Evolutionary conservation across 2,888 invertebrate species (phyloP), one percentile per base, ranked within the genome.

Genomic region (Pinctada fucata): DNA sequence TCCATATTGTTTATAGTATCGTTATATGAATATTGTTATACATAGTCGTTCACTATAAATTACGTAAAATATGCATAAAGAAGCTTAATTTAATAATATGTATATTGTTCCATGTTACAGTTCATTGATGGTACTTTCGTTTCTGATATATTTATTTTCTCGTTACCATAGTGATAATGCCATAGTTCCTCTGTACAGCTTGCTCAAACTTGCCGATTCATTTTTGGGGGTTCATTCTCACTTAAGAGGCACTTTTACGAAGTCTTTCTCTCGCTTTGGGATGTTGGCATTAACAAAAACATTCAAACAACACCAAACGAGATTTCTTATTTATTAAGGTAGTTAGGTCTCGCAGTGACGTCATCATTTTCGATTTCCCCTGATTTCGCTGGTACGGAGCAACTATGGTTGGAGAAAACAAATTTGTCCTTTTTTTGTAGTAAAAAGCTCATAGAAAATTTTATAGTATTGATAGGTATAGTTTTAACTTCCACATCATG

Each of bases 201-300:
- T 78, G 78, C 78, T 81, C 80, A 80, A 76, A 73, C 80, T 80
- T 80, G 80, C 80, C 80, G 63, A 69, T 71, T 72, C 72, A 72
- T 68, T 72, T 72, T 6, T 51, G 65, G 16, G 74, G 73, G 76
- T 31, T 31, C 31, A 31, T 31, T 31, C 31, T 31, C 31, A 31
- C 31, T 31, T 31, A 31, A 31, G 31, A 31, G 31, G 31, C 31
- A 31, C 31, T 31, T 31, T 31, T 31, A 31, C 31, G 31, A 31
- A 31, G 31, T 31, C 31, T 31, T 31, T 31, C 31, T 31, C 31
- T 31, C 31, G 31, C 31, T 31, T 31, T 31, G 31, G 31, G 31
- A 31, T 31, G 31, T 31, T 31, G 31, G 31, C 31, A 31, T 31
- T 31, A 31, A 31, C 31, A 31, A 31, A 31, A 31, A 31, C 31